Percentiles rank a stretch among this genome's conserved stretches.
Conservation (phyloP, 1,140 invertebrate species). For the Sinella curviseta region DNA sequence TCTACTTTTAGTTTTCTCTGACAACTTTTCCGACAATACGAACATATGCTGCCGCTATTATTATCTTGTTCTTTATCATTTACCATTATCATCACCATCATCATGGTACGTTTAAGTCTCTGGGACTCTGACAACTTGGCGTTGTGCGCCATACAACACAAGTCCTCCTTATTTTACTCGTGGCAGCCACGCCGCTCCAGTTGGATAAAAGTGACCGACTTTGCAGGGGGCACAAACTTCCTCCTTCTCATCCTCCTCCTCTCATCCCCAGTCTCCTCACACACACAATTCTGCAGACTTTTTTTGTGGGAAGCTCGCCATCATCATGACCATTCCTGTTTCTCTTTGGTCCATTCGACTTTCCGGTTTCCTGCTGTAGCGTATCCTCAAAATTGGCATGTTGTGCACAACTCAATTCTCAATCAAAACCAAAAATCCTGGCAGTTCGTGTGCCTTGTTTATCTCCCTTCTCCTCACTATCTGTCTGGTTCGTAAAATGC, state of each 20-base stretch:
- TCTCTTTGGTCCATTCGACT: constrained; percentile 81
- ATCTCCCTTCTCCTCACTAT: neutral
- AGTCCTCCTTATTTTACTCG: constrained; percentile 82
- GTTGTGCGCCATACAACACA: constrained; percentile 81
- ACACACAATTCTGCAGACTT: constrained; percentile 80
- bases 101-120: constrained; percentile 54
- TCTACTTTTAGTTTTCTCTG: too few species aligned
- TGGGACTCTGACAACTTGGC: constrained; percentile 83
- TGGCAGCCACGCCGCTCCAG: constrained; percentile 80
- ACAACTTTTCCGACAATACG: too few species aligned
- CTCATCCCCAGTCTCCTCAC: constrained; percentile 82
- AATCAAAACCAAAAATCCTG: too few species aligned
- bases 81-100: neutral
- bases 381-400: constrained; percentile 79
- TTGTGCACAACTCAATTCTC: neutral
- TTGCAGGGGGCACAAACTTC: constrained; percentile 88
- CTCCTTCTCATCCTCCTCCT: too few species aligned
- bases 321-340: constrained; percentile 78
- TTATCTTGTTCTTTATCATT: neutral
- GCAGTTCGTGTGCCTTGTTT: neutral
- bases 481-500: neutral
- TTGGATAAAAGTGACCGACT: constrained; percentile 88
- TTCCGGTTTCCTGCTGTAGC: constrained; percentile 80
- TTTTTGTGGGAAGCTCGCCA: constrained; percentile 69
- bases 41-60: too few species aligned